Evolutionary conservation across 2,113 vertebrate species (phyloP).

Genomic region (Stomatorhinus ivindoensis): DNA sequence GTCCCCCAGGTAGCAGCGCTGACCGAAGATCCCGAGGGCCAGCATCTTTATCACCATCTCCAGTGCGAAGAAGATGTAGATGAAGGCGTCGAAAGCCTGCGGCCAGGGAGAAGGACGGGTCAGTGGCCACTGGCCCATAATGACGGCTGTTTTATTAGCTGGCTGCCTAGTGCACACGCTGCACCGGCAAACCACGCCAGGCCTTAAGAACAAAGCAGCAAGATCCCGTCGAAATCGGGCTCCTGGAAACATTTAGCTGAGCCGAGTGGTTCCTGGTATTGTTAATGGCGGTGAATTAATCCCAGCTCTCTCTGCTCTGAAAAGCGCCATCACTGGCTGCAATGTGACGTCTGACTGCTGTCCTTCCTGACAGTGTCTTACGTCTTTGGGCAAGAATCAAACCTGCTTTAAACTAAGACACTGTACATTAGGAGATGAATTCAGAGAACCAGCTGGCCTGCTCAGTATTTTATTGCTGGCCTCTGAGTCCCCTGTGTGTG

Average conservation of each 20-base stretch:
- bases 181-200: not conserved
- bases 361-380: not conserved
- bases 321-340: not conserved
- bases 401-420: not conserved
- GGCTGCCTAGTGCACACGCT: no score
- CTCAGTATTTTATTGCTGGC: not conserved
- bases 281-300: not conserved
- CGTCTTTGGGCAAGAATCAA: not conserved
- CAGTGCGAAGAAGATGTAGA: slow-evolving; percentile 95
- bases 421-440: not conserved
- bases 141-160: not conserved
- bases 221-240: not conserved
- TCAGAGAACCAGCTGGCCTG: not conserved
- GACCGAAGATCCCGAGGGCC: slow-evolving; percentile 90
- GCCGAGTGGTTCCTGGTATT: not conserved
- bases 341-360: not conserved
- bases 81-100: slow-evolving; percentile 94
- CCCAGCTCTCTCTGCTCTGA: not conserved
- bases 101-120: not conserved
- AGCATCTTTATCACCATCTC: slow-evolving; percentile 99
- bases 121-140: not conserved
- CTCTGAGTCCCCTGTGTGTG: not conserved
- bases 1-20: slow-evolving; percentile 93
- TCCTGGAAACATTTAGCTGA: not conserved
- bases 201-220: not conserved